A percentile compares a stretch with the other conserved stretches of the same genome.
phyloP scores from a whole-genome alignment of 1,140 invertebrate genomes.

The Ridgeia piscesae region DNA sequence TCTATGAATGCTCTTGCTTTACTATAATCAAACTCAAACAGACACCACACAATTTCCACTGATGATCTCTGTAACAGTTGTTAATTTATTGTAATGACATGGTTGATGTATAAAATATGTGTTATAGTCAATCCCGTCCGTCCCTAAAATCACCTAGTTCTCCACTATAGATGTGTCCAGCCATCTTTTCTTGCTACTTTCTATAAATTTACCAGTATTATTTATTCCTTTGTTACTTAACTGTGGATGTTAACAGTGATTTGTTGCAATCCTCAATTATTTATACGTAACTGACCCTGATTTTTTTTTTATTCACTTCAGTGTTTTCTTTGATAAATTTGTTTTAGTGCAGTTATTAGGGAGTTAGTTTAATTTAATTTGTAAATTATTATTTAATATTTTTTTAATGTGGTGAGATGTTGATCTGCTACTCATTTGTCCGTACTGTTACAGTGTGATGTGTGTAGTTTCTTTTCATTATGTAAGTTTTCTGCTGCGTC shows the following conservation, averaged over 20 bases:
- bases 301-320: neutral
- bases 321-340: neutral
- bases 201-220: neutral
- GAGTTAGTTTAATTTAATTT: neutral
- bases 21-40: neutral
- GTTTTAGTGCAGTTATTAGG: neutral
- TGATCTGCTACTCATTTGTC: neutral
- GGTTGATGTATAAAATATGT: neutral
- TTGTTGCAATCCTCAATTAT: neutral
- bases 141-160: neutral
- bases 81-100: neutral
- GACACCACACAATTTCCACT: neutral
- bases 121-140: neutral
- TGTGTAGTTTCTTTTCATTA: neutral
- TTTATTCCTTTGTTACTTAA: neutral
- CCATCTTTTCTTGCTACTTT: neutral
- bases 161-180: neutral
- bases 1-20: too few species aligned
- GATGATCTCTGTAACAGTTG: neutral
- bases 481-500: too few species aligned
- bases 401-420: neutral
- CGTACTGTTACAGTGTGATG: neutral
- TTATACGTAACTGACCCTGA: neutral
- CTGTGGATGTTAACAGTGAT: neutral
- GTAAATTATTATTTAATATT: neutral